These are phyloP conservation scores for Rhagologus leucostigma DNA, from an alignment of 2,113 vertebrate genomes.

Conservation along the genomic window DNA sequence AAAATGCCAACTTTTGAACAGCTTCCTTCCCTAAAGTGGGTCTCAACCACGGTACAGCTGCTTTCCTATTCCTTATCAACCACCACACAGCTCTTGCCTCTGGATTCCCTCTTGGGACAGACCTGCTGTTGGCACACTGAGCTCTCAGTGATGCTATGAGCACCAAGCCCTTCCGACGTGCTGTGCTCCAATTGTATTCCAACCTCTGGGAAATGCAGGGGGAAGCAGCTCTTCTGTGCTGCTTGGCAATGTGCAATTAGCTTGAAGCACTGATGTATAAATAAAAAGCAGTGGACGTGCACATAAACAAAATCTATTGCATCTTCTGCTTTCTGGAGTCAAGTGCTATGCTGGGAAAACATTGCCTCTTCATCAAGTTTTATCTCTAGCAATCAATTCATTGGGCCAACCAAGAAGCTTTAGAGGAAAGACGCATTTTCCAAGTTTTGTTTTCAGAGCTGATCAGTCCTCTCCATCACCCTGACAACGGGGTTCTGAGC, in stretches of 20 bases:
- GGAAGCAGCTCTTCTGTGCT: neutral
- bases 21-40: neutral
- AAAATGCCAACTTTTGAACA: neutral
- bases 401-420: neutral
- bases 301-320: conserved; percentile 54
- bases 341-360: conserved; percentile 3
- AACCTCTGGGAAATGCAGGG: neutral
- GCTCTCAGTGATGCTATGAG: neutral
- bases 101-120: neutral
- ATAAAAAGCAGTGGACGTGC: neutral
- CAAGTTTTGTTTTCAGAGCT: neutral
- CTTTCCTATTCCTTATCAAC: neutral
- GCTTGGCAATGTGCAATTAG: neutral
- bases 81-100: neutral
- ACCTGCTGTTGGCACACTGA: neutral
- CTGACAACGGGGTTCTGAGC: neutral
- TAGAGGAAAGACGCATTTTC: neutral
- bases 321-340: conserved; percentile 3
- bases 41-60: neutral
- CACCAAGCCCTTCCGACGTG: rapidly evolving
- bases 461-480: neutral
- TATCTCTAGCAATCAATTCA: conserved; percentile 26
- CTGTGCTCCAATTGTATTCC: rapidly evolving
- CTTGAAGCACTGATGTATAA: neutral
- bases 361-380: conserved; percentile 30